phyloP scores from a whole-genome alignment of 2,888 invertebrate genomes.

The Atherix ibis region DNA sequence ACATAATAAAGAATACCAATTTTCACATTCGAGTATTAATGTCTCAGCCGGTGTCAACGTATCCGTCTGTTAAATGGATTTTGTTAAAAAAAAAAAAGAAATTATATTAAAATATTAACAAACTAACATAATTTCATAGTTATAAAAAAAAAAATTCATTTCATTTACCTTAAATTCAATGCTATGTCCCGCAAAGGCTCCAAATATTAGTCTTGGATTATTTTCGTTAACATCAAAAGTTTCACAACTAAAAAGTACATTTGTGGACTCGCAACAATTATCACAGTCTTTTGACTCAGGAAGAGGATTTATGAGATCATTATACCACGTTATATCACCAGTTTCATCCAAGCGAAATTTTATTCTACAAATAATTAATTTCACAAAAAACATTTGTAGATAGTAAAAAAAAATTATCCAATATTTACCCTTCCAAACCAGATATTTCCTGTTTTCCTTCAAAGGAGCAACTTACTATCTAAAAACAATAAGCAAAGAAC shows the following conservation, averaged over 20 bases:
- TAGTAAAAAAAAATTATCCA: constrained; percentile 5
- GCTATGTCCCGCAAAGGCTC: constrained; percentile 46
- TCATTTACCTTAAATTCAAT: constrained; percentile 41
- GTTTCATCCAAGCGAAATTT: constrained; percentile 38
- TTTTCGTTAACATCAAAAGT: constrained; percentile 41
- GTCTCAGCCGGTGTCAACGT: constrained; percentile 36
- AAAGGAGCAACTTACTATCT: constrained; percentile 26
- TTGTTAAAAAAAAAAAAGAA: constrained; percentile 3
- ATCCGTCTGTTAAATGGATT: too few relatives aligned
- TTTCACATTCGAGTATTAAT: constrained; percentile 42
- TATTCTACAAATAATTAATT: constrained; percentile 26
- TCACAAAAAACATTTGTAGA: constrained; percentile 4
- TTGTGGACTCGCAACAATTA: constrained; percentile 26
- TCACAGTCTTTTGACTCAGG: constrained; percentile 24
- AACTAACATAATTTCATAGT: background rate
- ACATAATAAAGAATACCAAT: constrained; percentile 46
- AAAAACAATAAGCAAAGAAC: background rate
- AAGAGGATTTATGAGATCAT: constrained; percentile 34
- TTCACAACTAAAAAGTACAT: constrained; percentile 49
- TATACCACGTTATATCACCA: constrained; percentile 46
- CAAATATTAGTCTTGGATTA: constrained; percentile 36
- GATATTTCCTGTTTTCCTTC: constrained; percentile 24
- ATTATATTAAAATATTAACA: background rate
- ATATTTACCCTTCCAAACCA: constrained; percentile 24
- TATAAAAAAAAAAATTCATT: background rate